These are phyloP conservation scores for Rhinopithecus roxellana DNA, from an alignment of 2,113 vertebrate species.

Conservation along the genomic window DNA sequence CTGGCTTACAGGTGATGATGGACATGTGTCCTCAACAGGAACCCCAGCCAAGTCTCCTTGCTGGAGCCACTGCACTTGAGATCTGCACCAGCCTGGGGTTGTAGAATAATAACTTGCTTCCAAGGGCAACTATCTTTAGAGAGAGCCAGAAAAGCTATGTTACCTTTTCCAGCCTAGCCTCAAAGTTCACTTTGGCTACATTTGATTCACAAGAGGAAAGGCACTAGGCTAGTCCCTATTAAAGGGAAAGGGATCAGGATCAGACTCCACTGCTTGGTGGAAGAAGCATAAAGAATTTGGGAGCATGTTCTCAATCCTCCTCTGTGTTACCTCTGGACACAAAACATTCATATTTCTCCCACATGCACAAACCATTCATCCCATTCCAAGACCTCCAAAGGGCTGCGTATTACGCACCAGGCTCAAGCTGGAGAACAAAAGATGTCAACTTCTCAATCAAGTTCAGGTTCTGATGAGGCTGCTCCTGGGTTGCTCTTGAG, in stretches of 20 bases:
- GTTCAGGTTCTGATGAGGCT: background rate
- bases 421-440: background rate
- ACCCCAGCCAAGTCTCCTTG: background rate
- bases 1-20: fast-evolving
- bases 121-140: fast-evolving
- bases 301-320: background rate
- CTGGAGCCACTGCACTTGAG: fast-evolving
- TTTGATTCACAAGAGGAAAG: background rate
- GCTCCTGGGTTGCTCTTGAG: fast-evolving
- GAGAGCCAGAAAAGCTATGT: background rate
- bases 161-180: fast-evolving
- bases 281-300: background rate
- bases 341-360: no score
- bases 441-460: background rate
- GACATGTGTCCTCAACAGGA: fast-evolving
- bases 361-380: background rate
- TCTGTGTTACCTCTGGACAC: background rate
- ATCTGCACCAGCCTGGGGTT: background rate
- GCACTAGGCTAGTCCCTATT: fast-evolving
- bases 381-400: no score
- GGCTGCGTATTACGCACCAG: background rate
- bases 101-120: fast-evolving
- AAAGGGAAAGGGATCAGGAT: background rate
- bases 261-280: background rate
- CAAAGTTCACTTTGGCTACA: background rate